Evolutionary conservation across 2,888 invertebrate species (phyloP), one percentile per base, ranked within the genome.

Genomic region (Aporophyla nigra): DNA sequence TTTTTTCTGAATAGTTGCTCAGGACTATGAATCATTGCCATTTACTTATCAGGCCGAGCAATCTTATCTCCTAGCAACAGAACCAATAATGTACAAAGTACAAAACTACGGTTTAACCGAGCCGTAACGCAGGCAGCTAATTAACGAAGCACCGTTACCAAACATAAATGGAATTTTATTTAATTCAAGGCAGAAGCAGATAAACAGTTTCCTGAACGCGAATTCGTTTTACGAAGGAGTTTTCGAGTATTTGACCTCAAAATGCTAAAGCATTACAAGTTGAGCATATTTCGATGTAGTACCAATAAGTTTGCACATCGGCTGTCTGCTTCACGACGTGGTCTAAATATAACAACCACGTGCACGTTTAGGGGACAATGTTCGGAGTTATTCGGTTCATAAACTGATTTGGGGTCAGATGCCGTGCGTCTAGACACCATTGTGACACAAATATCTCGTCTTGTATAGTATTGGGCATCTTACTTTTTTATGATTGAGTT

Each of bases 311-410:
- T 76, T 71, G 66, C 62, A 73, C 65, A 43, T 65, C 54, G 74
- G 66, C 59, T 75, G 67, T 61, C 65, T 59, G 61, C 70, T 80
- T 70, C 82, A 88, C 87, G 87, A 89, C 90, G 86, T 89, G 89
- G 79, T 93, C 92, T 93, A 94, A 92, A 92, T 93, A 89, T 93
- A 93, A 86, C 83, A 75, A 92, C 94, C 96, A 96, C 96, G 96
- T 95, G 95, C 90, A 90, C 79, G 78, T 78, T 86, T 89, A 86
- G 92, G 92, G 93, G 92, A 93, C 93, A 93, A 89, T 91, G 93
- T 91, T 91, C 93, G 87, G 85, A 86, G 68, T 74, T 72, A 86
- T 85, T 89, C 86, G 89, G 85, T 88, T 90, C 91, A 88, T 86
- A 89, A 88, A 89, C 87, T 87, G 88, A 93, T 94, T 89, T 94